Percentiles rank a stretch among this genome's conserved stretches.
These are phyloP conservation scores for Microcebus tavaratra DNA, from an alignment of 2,113 vertebrate genomes.

Conservation along the genomic window DNA sequence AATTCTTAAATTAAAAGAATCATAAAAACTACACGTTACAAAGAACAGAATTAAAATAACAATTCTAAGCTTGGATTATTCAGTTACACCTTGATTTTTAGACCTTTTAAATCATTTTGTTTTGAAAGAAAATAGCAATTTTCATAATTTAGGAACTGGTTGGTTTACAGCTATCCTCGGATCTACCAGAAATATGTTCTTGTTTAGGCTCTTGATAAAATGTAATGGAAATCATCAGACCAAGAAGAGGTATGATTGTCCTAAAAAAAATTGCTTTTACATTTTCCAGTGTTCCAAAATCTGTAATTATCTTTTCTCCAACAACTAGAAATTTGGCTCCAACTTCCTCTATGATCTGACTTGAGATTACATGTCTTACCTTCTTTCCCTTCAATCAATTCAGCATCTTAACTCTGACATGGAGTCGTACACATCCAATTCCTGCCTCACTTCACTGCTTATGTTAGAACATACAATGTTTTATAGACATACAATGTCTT, in stretches of 20 bases:
- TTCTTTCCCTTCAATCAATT: background rate
- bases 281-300: background rate
- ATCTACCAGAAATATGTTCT: background rate
- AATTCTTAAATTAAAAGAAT: slow-evolving; percentile 24
- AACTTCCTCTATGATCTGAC: background rate
- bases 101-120: slow-evolving; percentile 47
- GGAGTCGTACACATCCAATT: background rate
- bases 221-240: background rate
- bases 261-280: background rate
- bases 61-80: background rate
- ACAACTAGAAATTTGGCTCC: background rate
- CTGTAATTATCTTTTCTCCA: background rate
- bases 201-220: slow-evolving; percentile 1
- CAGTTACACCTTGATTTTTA: slow-evolving; percentile 18
- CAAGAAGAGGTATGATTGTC: background rate
- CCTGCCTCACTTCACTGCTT: background rate
- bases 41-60: slow-evolving; percentile 14
- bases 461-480: background rate
- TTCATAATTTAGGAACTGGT: slow-evolving; percentile 46
- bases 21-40: background rate
- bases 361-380: background rate
- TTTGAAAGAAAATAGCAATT: slow-evolving; percentile 33
- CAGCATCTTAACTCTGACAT: background rate
- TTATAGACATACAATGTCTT: background rate
- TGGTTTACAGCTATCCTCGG: slow-evolving; percentile 11